Percentiles rank a stretch among this genome's conserved stretches.
Evolutionary conservation across 2,113 vertebrate species (phyloP).

Genomic region (Marmota monax): DNA sequence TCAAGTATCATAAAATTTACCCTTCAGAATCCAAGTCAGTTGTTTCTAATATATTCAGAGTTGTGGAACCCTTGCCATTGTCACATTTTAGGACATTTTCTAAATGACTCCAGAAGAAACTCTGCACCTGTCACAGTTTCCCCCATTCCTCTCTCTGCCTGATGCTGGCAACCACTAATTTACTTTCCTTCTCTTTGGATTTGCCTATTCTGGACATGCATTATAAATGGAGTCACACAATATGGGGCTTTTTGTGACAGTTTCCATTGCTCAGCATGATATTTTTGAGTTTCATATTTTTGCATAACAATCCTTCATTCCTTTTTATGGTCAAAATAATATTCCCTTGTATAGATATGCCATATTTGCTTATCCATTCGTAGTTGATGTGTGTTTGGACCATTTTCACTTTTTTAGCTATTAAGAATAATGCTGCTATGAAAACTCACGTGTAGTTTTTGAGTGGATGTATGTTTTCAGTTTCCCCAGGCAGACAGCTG

Average conservation of each 20-base stretch:
- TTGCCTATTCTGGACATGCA: not conserved
- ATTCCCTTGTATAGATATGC: not conserved
- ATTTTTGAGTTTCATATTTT: not conserved
- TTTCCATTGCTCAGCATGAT: not conserved
- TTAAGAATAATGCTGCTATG: not conserved
- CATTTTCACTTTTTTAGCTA: not conserved
- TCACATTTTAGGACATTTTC: not conserved
- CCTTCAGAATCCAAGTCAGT: not conserved
- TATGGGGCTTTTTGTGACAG: not conserved
- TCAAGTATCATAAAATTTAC: not conserved
- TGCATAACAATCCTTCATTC: not conserved
- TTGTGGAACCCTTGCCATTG: not conserved
- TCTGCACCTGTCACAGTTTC: not conserved
- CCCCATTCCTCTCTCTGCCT: too few species aligned
- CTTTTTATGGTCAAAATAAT: not conserved
- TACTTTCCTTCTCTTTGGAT: not conserved
- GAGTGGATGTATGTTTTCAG: not conserved
- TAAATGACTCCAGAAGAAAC: not conserved
- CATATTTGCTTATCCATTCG: not conserved
- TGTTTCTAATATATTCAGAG: not conserved
- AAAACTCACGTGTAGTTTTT: not conserved
- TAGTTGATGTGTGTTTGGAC: not conserved
- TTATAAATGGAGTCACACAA: not conserved
- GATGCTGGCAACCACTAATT: not conserved
- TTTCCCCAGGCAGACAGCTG: not conserved